Evolutionary conservation across 2,888 invertebrate species (phyloP).

Genomic region (Acanthosepion pharaonis): DNA sequence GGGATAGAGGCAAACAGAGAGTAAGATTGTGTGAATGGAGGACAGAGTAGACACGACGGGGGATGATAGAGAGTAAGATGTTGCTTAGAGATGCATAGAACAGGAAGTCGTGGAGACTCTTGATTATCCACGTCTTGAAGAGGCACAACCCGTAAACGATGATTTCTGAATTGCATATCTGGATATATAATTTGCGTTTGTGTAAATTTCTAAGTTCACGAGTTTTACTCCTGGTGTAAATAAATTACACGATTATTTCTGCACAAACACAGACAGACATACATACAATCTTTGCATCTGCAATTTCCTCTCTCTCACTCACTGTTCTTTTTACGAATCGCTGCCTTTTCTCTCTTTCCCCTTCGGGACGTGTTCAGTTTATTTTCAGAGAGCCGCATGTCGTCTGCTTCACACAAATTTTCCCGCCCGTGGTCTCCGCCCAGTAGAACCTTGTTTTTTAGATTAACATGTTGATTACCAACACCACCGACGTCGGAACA

Average conservation of each 20-base stretch:
- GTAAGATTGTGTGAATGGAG: too few relatives aligned
- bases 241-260: too few relatives aligned
- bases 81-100: too few relatives aligned
- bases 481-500: neutral
- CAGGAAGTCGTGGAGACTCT: too few relatives aligned
- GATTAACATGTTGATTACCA: neutral
- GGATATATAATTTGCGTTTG: neutral
- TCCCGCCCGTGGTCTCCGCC: neutral
- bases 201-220: neutral
- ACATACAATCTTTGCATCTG: neutral
- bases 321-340: neutral
- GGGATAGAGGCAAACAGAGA: too few relatives aligned
- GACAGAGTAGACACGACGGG: too few relatives aligned
- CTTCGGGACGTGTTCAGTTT: neutral
- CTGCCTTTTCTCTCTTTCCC: neutral
- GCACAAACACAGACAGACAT: neutral
- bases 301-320: too few relatives aligned
- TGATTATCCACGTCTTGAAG: too few relatives aligned
- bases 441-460: conserved; percentile 13
- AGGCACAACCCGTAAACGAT: too few relatives aligned
- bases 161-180: neutral
- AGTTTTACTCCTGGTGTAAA: too few relatives aligned
- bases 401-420: neutral
- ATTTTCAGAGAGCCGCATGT: conserved; percentile 8
- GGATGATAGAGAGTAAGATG: too few relatives aligned